A percentile compares a stretch with the other conserved stretches of the same genome.
These are phyloP conservation scores for Xenops minutus DNA, from an alignment of 2,797 vertebrate species.

Conservation along the genomic window DNA sequence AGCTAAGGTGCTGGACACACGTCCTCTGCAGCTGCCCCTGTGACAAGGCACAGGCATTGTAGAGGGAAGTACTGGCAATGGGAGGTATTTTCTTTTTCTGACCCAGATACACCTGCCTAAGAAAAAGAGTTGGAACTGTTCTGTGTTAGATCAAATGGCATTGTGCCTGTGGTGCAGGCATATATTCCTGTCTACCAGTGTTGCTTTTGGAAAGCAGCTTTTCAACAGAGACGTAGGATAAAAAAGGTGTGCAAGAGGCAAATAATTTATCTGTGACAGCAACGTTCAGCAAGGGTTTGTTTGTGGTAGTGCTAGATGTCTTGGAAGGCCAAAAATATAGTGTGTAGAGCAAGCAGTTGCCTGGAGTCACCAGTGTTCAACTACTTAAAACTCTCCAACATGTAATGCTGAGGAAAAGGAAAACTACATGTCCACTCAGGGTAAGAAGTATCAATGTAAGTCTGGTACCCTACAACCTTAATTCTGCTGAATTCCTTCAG, in stretches of 20 bases:
- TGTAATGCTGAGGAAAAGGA: not conserved
- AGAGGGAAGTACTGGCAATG: not conserved
- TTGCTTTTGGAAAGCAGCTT: not conserved
- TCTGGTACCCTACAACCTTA: not conserved
- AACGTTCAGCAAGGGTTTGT: not conserved
- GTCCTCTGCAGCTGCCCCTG: not conserved
- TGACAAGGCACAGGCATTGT: rapidly evolving
- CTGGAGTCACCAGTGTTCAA: not conserved
- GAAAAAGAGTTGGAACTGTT: not conserved
- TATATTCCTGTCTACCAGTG: not conserved
- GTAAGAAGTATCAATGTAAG: not conserved
- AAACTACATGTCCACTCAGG: not conserved
- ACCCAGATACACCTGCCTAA: not conserved
- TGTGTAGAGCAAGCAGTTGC: not conserved
- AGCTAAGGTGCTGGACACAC: not conserved
- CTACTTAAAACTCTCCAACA: not conserved
- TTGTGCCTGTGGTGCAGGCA: not conserved
- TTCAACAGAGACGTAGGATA: not conserved
- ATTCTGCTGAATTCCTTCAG: not conserved
- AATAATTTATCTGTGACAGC: not conserved
- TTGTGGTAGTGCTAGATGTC: not conserved
- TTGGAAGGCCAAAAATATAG: rapidly evolving
- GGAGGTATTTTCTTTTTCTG: not conserved
- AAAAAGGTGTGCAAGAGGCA: not conserved
- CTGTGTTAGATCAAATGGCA: not conserved